These are phyloP conservation scores for Craseonycteris thonglongyai DNA, from an alignment of 2,113 vertebrate genomes.

Conservation along the genomic window DNA sequence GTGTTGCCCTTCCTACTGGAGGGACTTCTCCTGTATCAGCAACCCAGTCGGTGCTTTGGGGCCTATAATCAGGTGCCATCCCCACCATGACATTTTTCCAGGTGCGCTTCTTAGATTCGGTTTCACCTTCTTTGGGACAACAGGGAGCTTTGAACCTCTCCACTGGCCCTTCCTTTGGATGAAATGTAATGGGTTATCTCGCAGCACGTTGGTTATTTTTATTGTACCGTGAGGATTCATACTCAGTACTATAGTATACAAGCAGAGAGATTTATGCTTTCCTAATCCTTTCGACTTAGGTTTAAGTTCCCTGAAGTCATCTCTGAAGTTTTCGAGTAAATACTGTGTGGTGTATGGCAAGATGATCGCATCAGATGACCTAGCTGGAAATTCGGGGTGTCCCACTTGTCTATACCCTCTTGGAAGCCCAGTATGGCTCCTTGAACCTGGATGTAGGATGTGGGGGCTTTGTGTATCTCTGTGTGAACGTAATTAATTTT, in stretches of 20 bases:
- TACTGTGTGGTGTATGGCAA: not conserved
- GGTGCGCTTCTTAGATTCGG: not conserved
- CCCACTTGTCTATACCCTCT: not conserved
- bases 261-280: not conserved
- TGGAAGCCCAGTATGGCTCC: not conserved
- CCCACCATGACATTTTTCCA: not conserved
- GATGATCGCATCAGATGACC: not conserved
- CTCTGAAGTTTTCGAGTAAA: slow-evolving; percentile 19
- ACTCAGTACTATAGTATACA: not conserved
- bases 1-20: not conserved
- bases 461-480: not conserved
- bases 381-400: not conserved
- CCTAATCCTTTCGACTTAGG: not conserved
- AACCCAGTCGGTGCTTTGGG: not conserved
- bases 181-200: not conserved
- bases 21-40: rapidly evolving
- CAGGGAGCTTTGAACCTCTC: not conserved
- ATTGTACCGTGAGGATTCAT: not conserved
- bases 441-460: not conserved
- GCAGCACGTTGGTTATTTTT: not conserved
- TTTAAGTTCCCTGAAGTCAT: slow-evolving; percentile 22
- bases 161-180: not conserved
- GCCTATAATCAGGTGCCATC: not conserved
- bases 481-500: not conserved
- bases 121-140: not conserved